Evolutionary conservation across 2,888 invertebrate species (phyloP), one percentile per base, ranked within the genome.

Genomic region (Sussaba pulchella): DNA sequence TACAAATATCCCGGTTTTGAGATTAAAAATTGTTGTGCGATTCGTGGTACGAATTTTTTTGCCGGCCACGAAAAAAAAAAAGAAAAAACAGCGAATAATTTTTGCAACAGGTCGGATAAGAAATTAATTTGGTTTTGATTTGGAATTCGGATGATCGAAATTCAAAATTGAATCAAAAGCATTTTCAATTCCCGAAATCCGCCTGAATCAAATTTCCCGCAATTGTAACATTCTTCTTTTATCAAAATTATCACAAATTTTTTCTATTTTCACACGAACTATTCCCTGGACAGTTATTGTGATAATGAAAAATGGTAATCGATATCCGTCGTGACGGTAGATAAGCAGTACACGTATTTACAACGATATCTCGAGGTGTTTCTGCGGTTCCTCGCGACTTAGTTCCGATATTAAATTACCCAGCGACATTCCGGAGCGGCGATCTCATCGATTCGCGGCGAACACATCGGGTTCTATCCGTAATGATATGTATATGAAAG

Each of bases 371-470:
- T 41, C 63, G 39, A 63, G 72, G 63, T 63, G 63, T 73, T 54
- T 36, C 54, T n/a, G 63, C 71, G 61, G 59, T 73, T 52, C 26
- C 47, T 72, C 72, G 41, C n/a, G 50, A 64, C 19, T 36, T 41
- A 43, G 43, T 73, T 64, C 63, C 47, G 26, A 63, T 73, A 54
- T 73, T 63, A 43, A 17, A 52, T 73, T 73, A 52, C 63, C 14
- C 26, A n/a, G 26, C 41, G 26, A 54, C 47, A 73, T 73, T 73
- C 63, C 72, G 52, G 39, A 26, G 41, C 17, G 52, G 52, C 72
- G 72, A 73, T 73, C 63, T 63, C n/a, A 73, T 63, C 72, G 72
- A 73, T 73, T 73, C 26, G 63, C 17, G 4, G 12, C 17, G 50
- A n/a, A 50, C 43, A 19, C 45, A 50, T 17, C 47, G 26, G 43